Percentiles rank a stretch among this genome's conserved stretches.
Evolutionary conservation across 2,888 invertebrate species (phyloP).

Genomic region (Endomychus coccineus): DNA sequence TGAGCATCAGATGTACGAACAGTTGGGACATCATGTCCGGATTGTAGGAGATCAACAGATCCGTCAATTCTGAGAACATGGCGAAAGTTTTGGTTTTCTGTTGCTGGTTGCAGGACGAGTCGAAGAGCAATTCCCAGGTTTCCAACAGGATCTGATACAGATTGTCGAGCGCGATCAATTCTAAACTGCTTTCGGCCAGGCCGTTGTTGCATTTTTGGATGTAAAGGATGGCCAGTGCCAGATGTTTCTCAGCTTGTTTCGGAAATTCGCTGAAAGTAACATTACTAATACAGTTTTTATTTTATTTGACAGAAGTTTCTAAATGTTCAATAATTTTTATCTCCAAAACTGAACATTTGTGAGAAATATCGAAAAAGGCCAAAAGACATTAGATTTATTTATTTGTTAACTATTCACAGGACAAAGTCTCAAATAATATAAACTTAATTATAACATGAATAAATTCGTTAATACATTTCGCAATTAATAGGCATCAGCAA

Average conservation of each 20-base stretch:
- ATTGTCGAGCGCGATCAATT: constrained; percentile 41
- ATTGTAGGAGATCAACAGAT: constrained; percentile 46
- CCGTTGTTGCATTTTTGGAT: constrained; percentile 47
- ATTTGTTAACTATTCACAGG: too few species aligned
- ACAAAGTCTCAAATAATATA: too few species aligned
- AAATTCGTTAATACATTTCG: too few species aligned
- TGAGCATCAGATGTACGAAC: constrained; percentile 44
- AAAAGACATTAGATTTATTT: too few species aligned
- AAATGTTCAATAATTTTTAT: too few species aligned
- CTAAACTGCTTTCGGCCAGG: constrained; percentile 44
- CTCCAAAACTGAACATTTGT: too few species aligned
- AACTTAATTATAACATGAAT: too few species aligned
- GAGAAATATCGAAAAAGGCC: too few species aligned
- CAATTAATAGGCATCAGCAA: too few species aligned
- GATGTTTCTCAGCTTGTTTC: constrained; percentile 37
- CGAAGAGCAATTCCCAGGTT: constrained; percentile 49
- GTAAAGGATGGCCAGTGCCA: constrained; percentile 47
- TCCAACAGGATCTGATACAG: constrained; percentile 41
- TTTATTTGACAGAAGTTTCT: background rate
- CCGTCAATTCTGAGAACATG: constrained; percentile 51
- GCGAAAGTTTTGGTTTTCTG: constrained; percentile 38
- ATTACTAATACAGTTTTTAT: background rate
- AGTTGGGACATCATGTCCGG: constrained; percentile 45
- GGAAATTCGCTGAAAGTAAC: constrained; percentile 33
- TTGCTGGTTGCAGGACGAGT: constrained; percentile 38